These are phyloP conservation scores for Cygnus buccinator DNA, from an alignment of 2,113 vertebrate genomes.

Conservation along the genomic window DNA sequence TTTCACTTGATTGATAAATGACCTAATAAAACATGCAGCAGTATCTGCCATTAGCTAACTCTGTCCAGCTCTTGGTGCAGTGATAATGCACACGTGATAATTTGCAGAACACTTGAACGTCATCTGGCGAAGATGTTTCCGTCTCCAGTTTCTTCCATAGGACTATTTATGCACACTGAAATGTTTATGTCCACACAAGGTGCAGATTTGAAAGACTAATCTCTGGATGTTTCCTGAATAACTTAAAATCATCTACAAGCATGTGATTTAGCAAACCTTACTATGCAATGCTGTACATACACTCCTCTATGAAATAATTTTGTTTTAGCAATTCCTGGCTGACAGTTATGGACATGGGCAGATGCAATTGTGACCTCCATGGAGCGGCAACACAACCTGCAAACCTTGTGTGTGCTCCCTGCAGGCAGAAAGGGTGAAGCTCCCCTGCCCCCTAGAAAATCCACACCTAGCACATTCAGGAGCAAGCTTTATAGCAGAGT, in stretches of 20 bases:
- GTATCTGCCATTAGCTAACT: neutral
- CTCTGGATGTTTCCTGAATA: neutral
- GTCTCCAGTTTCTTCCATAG: neutral
- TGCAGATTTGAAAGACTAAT: neutral
- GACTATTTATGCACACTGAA: neutral
- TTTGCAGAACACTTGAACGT: neutral
- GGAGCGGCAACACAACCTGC: neutral
- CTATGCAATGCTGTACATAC: neutral
- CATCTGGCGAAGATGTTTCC: neutral
- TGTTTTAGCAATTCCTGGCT: neutral
- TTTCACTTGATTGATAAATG: conserved; percentile 10
- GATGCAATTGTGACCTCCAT: neutral
- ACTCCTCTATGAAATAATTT: neutral
- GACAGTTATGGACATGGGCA: accelerated
- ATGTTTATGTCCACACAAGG: neutral
- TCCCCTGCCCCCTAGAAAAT: neutral
- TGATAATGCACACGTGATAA: neutral
- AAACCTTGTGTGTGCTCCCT: neutral
- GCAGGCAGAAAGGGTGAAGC: neutral
- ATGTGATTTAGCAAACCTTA: neutral
- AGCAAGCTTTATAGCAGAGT: neutral
- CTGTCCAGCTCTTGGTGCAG: neutral
- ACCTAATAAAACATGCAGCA: neutral
- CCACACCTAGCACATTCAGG: neutral
- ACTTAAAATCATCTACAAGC: neutral